phyloP scores from a whole-genome alignment of 2,888 invertebrate genomes.

The Chorisops tibialis region DNA sequence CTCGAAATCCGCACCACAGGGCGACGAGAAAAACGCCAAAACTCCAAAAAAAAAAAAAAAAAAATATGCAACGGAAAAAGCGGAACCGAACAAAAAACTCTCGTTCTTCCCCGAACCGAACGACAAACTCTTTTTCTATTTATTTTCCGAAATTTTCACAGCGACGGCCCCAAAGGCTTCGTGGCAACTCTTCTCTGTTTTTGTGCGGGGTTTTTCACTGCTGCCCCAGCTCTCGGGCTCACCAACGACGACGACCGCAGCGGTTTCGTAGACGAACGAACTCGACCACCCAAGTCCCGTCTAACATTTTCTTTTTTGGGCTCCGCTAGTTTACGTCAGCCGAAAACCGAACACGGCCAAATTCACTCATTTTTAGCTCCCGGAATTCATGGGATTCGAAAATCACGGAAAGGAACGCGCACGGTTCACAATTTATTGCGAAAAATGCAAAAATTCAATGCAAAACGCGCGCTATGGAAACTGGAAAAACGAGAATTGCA shows the following conservation, averaged over 20 bases:
- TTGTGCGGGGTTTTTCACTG: slow-evolving; percentile 10
- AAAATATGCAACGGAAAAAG: not conserved
- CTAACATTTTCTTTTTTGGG: not conserved
- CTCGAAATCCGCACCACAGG: not conserved
- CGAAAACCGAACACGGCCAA: not conserved
- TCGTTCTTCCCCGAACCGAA: not conserved
- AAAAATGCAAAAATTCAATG: slow-evolving; percentile 9
- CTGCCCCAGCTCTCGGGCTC: not conserved
- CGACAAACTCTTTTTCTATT: too few relatives aligned
- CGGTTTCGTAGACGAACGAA: not conserved
- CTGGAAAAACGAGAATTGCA: slow-evolving; percentile 21
- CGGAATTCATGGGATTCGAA: not conserved
- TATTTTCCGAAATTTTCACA: not conserved
- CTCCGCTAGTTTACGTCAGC: not conserved
- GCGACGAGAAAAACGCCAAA: not conserved
- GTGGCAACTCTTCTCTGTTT: slow-evolving; percentile 11
- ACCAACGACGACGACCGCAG: not conserved
- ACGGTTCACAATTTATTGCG: not conserved
- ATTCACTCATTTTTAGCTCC: not conserved
- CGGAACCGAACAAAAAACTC: slow-evolving; percentile 3
- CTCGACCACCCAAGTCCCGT: slow-evolving; percentile 21
- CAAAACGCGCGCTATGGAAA: not conserved
- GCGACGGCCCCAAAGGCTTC: slow-evolving; percentile 4
- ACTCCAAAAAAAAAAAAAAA: not conserved
- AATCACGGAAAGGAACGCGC: not conserved